Conservation (phyloP, 2,888 invertebrate genomes). For the Acanthopleura granulata region DNA sequence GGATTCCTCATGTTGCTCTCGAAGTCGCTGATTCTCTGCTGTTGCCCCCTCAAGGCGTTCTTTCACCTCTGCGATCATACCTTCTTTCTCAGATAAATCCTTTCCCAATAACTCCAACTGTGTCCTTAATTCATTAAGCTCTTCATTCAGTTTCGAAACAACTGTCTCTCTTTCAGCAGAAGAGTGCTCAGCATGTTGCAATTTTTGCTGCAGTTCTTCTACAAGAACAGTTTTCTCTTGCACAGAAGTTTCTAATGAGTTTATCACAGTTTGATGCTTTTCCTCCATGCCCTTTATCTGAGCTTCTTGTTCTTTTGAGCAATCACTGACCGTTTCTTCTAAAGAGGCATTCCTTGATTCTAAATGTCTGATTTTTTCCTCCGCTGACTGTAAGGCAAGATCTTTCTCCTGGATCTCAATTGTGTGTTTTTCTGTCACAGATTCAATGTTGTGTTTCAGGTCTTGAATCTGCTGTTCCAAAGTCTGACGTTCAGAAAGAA, state of each 20-base stretch:
- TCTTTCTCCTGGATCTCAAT: constrained; percentile 48
- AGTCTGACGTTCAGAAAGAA: not conserved
- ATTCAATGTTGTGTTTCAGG: constrained; percentile 32
- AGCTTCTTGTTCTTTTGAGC: not conserved
- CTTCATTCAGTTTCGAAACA: not conserved
- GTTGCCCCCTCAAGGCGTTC: constrained; percentile 32
- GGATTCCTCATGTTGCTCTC: constrained; percentile 17
- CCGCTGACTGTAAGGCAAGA: constrained; percentile 21
- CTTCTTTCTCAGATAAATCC: constrained; percentile 23
- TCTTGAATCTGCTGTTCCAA: not conserved
- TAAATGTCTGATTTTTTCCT: constrained; percentile 34
- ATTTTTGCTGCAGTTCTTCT: constrained; percentile 27
- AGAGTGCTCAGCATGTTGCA: constrained; percentile 34
- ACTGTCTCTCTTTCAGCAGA: constrained; percentile 31
- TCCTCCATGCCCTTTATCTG: not conserved
- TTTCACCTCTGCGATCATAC: constrained; percentile 14
- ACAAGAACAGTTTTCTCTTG: constrained; percentile 36
- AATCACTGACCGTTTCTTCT: constrained; percentile 43
- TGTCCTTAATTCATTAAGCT: not conserved
- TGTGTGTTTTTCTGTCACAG: constrained; percentile 40
- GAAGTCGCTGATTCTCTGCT: constrained; percentile 28
- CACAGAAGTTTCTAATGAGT: not conserved
- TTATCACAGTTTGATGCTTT: not conserved
- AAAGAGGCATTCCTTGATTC: constrained; percentile 40
- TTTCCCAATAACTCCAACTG: not conserved